Percentiles rank a stretch among this genome's conserved stretches.
These are phyloP conservation scores for Aleiodes alternator DNA, from an alignment of 2,888 invertebrate genomes.

Conservation along the genomic window DNA sequence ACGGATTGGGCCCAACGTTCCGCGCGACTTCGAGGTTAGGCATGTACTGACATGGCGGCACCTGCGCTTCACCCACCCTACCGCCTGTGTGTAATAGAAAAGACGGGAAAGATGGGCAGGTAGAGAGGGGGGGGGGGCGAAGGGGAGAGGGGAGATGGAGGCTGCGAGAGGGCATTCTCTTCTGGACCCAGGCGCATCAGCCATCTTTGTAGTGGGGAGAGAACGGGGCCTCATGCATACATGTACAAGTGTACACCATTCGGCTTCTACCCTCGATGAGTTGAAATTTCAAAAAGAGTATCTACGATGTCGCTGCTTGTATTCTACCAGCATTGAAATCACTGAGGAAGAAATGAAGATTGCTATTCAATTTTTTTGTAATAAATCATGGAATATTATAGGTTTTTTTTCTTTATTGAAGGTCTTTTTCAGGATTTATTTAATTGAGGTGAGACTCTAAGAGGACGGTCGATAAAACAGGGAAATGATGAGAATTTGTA, in stretches of 20 bases:
- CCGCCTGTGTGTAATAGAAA: constrained; percentile 57
- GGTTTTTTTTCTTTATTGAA: no score
- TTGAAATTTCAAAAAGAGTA: constrained; percentile 1
- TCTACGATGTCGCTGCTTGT: constrained; percentile 2
- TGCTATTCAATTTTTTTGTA: not conserved
- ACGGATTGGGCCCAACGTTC: constrained; percentile 63
- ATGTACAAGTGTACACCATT: not conserved
- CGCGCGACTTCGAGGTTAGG: constrained; percentile 73
- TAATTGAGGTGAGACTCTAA: no score
- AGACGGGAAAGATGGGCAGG: not conserved
- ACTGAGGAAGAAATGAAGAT: not conserved
- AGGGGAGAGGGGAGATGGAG: constrained; percentile 50
- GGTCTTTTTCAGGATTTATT: no score
- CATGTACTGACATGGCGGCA: constrained; percentile 76
- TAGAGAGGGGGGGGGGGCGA: constrained; percentile 56
- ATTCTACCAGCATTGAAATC: constrained; percentile 19
- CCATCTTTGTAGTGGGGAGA: constrained; percentile 73
- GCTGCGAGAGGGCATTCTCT: constrained; percentile 49
- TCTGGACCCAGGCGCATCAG: constrained; percentile 65
- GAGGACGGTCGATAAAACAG: no score
- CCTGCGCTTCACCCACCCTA: constrained; percentile 71
- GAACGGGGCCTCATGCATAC: constrained; percentile 41
- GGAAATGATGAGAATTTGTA: no score
- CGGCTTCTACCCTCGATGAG: not conserved
- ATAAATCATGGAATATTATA: no score